phyloP scores from a whole-genome alignment of 2,888 invertebrate species.

The Agonopterix arenella region DNA sequence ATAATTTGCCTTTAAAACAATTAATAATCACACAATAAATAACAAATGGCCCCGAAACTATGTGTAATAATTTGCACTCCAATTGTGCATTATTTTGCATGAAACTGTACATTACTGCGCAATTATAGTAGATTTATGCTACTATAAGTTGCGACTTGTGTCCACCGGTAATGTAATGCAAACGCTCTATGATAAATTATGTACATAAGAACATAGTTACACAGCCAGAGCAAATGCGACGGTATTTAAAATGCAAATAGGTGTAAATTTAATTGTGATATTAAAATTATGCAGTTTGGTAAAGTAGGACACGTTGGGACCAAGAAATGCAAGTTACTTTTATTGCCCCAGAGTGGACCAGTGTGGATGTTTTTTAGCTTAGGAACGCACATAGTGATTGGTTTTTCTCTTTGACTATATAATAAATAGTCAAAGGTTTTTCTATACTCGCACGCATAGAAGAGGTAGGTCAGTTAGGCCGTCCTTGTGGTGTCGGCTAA shows the following conservation, averaged over 20 bases:
- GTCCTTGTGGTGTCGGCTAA: too few species aligned
- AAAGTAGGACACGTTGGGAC: background rate
- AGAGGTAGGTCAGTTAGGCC: too few species aligned
- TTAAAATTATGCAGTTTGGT: background rate
- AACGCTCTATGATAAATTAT: background rate
- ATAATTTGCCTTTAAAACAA: background rate
- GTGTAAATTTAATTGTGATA: background rate
- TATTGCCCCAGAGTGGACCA: too few species aligned
- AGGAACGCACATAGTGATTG: too few species aligned
- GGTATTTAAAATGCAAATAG: background rate
- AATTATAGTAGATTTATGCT: slow-evolving; percentile 1
- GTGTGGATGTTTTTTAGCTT: too few species aligned
- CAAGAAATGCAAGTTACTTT: too few species aligned
- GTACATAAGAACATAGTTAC: background rate
- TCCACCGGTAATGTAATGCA: background rate
- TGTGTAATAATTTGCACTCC: background rate
- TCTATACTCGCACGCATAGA: too few species aligned
- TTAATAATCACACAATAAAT: background rate
- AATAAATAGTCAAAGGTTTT: too few species aligned
- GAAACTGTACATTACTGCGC: slow-evolving; percentile 2
- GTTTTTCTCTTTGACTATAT: too few species aligned
- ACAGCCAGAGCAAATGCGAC: background rate
- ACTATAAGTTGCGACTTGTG: background rate
- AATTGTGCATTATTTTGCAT: background rate
- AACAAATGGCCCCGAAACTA: background rate